Evolutionary conservation across 37 sponge, comb jelly and placozoan species (phyloP).

Genomic region (Petrosia ficiformis): DNA sequence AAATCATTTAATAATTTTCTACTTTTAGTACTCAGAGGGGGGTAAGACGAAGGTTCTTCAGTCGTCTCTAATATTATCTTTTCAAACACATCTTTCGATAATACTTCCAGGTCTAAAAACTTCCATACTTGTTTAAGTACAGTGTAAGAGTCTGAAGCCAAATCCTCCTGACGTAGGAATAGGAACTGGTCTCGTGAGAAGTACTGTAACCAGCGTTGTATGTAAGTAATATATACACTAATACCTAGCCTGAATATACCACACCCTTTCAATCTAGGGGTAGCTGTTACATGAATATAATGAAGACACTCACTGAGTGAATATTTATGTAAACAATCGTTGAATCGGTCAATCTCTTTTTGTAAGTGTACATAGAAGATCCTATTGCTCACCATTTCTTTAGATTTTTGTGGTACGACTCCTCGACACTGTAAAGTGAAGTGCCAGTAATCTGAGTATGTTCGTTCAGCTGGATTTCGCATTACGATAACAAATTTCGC

Average conservation of each 20-base stretch:
- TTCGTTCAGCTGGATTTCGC: conserved; percentile 41
- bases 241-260: conserved; percentile 27
- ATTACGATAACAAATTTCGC: conserved; percentile 55
- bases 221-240: conserved; percentile 28
- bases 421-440: conserved; percentile 11
- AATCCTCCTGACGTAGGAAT: conserved; percentile 36
- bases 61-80: neutral
- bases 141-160: neutral
- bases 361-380: neutral
- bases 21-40: conserved; percentile 24
- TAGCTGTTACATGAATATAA: neutral
- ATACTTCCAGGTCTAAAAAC: neutral
- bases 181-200: conserved; percentile 30
- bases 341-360: neutral
- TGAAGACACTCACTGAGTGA: neutral
- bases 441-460: conserved; percentile 54
- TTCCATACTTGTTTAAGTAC: neutral
- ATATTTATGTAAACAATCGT: neutral
- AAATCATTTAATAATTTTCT: conserved; percentile 20
- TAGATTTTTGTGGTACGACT: neutral
- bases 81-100: neutral
- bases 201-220: conserved; percentile 34
- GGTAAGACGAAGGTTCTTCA: neutral
- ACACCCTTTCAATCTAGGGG: neutral
- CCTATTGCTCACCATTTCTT: neutral